Evolutionary conservation across 2,888 invertebrate species (phyloP), one percentile per base, ranked within the genome.

Genomic region (Venusia cambrica): DNA sequence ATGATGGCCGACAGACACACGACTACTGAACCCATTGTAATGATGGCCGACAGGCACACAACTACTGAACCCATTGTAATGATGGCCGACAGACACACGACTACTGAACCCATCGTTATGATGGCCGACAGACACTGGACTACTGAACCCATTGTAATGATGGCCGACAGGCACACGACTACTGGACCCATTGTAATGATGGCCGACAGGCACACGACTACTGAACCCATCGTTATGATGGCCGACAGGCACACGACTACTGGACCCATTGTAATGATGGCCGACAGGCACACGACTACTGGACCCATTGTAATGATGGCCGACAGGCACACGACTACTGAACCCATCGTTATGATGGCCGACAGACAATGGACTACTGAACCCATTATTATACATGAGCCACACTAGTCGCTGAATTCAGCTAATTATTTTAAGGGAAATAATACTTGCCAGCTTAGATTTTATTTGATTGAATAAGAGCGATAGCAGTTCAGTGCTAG

Each of bases 301-400:
- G 27, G n/a, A n/a, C n/a, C n/a, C n/a, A 32, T n/a, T n/a, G n/a
- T 21, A 5, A 22, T 8, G 13, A 34, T 28, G 28, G 35, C 22
- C 28, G 18, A 35, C 5, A 10, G 11, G n/a, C 35, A 24, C 24
- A 32, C 22, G 24, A 35, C 26, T 27, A 39, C 30, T 25, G 27
- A 32, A n/a, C n/a, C n/a, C n/a, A n/a, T n/a, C n/a, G n/a, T 21
- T 4, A 22, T 8, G 13, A 34, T 28, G 28, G 35, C 22, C 28
- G 18, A 35, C 5, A 10, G 11, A 5, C 35, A 24, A 20, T 29
- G 19, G 24, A 35, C 26, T 27, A 39, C 30, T 25, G 27, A 32
- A n/a, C n/a, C n/a, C n/a, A n/a, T n/a, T n/a, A n/a, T 29, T 24
- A 29, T 19, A 30, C 34, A 31, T 26, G 39, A 35, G 39, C 26